phyloP scores from a whole-genome alignment of 2,113 vertebrate species.

The Pyxicephalus adspersus region DNA sequence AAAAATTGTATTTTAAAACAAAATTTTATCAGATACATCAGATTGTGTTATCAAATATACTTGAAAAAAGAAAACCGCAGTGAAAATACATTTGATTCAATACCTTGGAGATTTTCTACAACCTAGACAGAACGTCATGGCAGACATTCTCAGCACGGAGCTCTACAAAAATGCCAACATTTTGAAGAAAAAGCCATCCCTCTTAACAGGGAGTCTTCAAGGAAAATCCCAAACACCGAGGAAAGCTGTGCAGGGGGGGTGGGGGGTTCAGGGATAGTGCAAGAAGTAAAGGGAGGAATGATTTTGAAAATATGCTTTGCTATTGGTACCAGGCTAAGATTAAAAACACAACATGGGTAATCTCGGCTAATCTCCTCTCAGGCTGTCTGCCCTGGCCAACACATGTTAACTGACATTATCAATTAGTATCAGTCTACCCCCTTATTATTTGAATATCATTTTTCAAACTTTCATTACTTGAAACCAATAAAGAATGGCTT shows the following conservation, averaged over 20 bases:
- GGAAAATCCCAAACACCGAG: background rate
- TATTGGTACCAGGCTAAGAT: constrained; percentile 69
- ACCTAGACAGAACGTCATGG: constrained; percentile 75
- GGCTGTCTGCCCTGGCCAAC: constrained; percentile 74
- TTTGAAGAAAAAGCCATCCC: constrained; percentile 19
- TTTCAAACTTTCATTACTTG: background rate
- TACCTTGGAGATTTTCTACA: constrained; percentile 79
- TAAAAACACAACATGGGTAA: constrained; percentile 70
- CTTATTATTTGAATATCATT: no score
- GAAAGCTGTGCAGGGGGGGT: background rate
- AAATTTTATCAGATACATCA: no score
- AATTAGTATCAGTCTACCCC: constrained; percentile 70
- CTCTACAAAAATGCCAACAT: background rate
- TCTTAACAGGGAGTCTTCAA: background rate
- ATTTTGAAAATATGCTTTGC: constrained; percentile 64
- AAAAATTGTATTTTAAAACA: no score
- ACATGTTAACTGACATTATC: constrained; percentile 77
- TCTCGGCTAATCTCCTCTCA: constrained; percentile 70
- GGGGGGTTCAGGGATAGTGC: background rate
- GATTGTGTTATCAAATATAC: background rate
- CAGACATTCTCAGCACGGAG: constrained; percentile 70
- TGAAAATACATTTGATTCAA: background rate
- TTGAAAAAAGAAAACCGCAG: background rate
- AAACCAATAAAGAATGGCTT: no score
- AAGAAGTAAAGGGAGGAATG: constrained; percentile 60